These are phyloP conservation scores for Eupsittula cactorum DNA, from an alignment of 2,113 vertebrate genomes.

Conservation along the genomic window DNA sequence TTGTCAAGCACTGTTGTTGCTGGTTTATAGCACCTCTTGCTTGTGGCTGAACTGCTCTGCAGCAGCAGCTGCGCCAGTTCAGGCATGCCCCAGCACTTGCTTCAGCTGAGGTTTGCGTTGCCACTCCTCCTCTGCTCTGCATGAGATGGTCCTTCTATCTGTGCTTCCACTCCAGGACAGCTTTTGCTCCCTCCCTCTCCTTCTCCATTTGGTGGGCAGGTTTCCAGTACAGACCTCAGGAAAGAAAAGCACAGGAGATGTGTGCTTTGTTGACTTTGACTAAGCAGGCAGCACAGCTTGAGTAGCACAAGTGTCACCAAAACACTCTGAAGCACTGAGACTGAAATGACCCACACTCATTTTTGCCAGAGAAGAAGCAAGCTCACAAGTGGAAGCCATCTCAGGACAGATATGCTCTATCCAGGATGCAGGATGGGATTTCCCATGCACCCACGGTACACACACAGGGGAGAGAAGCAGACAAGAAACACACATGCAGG, in stretches of 20 bases:
- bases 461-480: background rate
- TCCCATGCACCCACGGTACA: background rate
- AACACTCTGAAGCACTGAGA: background rate
- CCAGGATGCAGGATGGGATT: background rate
- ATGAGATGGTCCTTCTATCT: accelerated
- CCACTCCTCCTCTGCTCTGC: background rate
- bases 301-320: background rate
- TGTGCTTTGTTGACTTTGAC: background rate
- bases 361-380: background rate
- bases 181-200: background rate
- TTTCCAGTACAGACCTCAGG: background rate
- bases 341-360: background rate
- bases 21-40: background rate
- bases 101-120: background rate
- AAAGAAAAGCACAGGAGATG: background rate
- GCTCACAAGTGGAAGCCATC: background rate
- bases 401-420: background rate
- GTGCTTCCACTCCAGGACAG: accelerated
- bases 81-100: background rate
- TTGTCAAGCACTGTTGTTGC: background rate
- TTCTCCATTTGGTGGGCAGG: background rate
- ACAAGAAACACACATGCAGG: background rate
- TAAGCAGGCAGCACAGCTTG: background rate
- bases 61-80: background rate
- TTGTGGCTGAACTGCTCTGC: accelerated